Evolutionary conservation across 1,140 invertebrate genomes (phyloP).

Genomic region (Lepidotrigona ventralis): DNA sequence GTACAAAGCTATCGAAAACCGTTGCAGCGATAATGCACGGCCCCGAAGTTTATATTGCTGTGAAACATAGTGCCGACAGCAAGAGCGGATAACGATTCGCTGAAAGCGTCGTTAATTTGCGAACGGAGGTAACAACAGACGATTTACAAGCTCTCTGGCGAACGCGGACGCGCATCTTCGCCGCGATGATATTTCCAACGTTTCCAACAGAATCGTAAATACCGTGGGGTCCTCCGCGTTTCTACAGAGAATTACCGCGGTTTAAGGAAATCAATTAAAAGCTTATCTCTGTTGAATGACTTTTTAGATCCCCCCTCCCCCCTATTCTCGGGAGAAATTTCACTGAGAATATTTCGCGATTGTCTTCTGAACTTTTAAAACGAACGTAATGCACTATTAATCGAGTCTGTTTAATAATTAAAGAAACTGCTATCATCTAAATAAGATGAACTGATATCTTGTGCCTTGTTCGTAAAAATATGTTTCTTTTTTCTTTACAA

Average conservation of each 20-base stretch:
- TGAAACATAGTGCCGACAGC: slow-evolving; percentile 42
- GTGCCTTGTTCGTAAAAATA: not conserved
- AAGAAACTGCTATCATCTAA: no score
- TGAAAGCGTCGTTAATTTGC: slow-evolving; percentile 49
- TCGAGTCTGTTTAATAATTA: no score
- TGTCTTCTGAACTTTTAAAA: no score
- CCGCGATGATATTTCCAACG: slow-evolving; percentile 42
- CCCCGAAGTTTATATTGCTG: slow-evolving; percentile 43
- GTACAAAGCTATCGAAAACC: slow-evolving; percentile 45
- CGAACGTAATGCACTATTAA: no score
- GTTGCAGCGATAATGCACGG: slow-evolving; percentile 32
- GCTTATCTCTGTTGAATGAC: not conserved
- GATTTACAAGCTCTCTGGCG: slow-evolving; percentile 37
- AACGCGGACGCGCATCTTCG: slow-evolving; percentile 41
- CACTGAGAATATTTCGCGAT: not conserved
- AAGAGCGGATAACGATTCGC: slow-evolving; percentile 43
- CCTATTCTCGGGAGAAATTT: not conserved
- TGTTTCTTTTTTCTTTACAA: no score
- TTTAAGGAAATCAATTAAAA: not conserved
- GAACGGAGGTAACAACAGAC: slow-evolving; percentile 26
- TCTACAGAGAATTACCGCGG: not conserved
- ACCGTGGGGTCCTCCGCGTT: not conserved
- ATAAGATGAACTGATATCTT: no score
- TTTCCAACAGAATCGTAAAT: slow-evolving; percentile 32
- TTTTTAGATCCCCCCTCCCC: not conserved